These are phyloP conservation scores for Periplaneta americana DNA, from an alignment of 1,140 invertebrate genomes.

Conservation along the genomic window DNA sequence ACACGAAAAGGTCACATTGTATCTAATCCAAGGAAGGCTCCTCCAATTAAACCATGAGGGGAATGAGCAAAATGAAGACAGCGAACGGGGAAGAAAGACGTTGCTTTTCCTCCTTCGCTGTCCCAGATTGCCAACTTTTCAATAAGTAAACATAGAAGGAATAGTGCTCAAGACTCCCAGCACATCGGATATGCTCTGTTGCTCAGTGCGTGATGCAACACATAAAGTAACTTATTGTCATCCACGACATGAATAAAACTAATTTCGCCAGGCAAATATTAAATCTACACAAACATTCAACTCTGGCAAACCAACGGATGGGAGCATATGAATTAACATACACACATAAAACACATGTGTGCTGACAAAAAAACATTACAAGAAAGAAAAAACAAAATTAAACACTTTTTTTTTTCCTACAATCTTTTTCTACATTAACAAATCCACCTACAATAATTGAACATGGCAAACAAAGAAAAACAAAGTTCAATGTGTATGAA, in stretches of 20 bases:
- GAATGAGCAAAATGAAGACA: not conserved
- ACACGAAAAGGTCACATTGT: not conserved
- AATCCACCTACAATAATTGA: constrained; percentile 5
- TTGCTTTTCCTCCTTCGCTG: not conserved
- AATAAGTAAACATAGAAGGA: not conserved
- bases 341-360: not conserved
- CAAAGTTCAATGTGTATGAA: not conserved
- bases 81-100: not conserved
- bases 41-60: not conserved
- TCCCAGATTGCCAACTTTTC: not conserved
- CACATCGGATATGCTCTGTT: not conserved
- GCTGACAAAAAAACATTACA: constrained; percentile 7
- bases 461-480: constrained; percentile 10
- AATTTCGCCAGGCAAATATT: not conserved
- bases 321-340: not conserved
- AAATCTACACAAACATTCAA: not conserved
- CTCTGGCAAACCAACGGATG: not conserved
- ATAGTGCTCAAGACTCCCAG: not conserved
- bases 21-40: not conserved
- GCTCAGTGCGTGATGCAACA: constrained; percentile 1
- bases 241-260: constrained; percentile 1
- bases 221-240: constrained; percentile 15
- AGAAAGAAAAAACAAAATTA: constrained; percentile 4
- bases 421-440: constrained; percentile 5
- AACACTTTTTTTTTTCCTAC: not conserved